Conservation (phyloP, 2,888 invertebrate species). For the Gonocerus acuteangulatus region DNA sequence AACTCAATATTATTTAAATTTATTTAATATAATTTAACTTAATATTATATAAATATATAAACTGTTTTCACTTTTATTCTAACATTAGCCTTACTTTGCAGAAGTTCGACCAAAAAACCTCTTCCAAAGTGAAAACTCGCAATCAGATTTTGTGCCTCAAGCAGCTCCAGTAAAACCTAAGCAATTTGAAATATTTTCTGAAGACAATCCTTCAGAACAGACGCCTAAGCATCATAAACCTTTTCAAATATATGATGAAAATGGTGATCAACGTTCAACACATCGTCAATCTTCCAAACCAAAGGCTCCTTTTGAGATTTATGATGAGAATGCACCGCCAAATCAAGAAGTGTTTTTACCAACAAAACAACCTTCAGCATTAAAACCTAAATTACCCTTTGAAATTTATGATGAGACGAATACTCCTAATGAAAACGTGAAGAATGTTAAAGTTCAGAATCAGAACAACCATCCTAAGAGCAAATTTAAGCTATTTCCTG, state of each 20-base stretch:
- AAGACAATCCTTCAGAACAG: background rate
- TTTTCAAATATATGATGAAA: constrained; percentile 10
- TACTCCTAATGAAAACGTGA: background rate
- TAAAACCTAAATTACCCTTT: constrained; percentile 3
- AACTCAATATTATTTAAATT: too few relatives aligned
- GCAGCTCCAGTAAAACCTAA: too few relatives aligned
- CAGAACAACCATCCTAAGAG: background rate
- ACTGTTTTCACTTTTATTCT: too few relatives aligned
- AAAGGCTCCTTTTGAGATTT: constrained; percentile 8
- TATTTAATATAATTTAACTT: too few relatives aligned
- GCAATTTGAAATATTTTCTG: constrained; percentile 5
- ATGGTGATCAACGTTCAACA: background rate
- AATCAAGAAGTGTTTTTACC: background rate
- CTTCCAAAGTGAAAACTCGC: too few relatives aligned
- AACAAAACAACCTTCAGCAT: constrained; percentile 1
- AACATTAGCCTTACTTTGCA: too few relatives aligned
- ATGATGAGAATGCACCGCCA: constrained; percentile 12
- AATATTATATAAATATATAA: too few relatives aligned
- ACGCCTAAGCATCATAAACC: too few relatives aligned
- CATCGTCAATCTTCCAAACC: background rate
- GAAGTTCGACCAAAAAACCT: too few relatives aligned
- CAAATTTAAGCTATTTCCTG: constrained; percentile 8
- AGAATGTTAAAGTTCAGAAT: background rate
- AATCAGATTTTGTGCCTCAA: too few relatives aligned
- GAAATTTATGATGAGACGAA: constrained; percentile 18